Evolutionary conservation across 2,888 invertebrate species (phyloP).

Genomic region (Noctua janthe): DNA sequence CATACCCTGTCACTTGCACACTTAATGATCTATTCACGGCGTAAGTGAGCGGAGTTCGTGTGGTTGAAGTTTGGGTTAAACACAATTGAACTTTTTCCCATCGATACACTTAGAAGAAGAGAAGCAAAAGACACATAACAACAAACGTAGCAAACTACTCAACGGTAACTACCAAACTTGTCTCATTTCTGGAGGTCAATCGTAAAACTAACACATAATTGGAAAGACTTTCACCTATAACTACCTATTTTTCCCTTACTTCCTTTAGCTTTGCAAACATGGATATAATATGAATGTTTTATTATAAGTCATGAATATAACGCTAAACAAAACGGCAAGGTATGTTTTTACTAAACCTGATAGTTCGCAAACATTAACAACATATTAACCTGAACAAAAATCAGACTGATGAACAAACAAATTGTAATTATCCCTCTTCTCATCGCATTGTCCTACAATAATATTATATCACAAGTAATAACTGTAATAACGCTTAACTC

Average conservation of each 20-base stretch:
- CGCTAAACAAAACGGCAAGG: background rate
- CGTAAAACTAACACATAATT: conserved; percentile 3
- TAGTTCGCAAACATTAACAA: background rate
- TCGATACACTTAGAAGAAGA: too few species aligned
- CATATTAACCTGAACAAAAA: background rate
- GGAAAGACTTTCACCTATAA: background rate
- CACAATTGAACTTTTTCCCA: too few species aligned
- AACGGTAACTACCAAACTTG: conserved; percentile 17
- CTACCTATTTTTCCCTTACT: background rate
- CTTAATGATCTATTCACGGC: too few species aligned
- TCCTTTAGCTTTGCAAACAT: too few species aligned
- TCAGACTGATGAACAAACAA: background rate
- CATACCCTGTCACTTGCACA: too few species aligned
- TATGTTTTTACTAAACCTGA: too few species aligned
- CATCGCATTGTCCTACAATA: background rate
- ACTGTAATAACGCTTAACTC: background rate
- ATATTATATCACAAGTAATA: conserved; percentile 4
- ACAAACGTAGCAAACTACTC: too few species aligned
- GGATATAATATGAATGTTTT: too few species aligned
- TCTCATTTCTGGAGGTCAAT: conserved; percentile 22
- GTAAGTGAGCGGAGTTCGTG: too few species aligned
- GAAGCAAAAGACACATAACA: background rate
- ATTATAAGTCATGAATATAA: background rate
- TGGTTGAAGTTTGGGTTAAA: too few species aligned
- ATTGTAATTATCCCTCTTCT: background rate